A percentile compares a stretch with the other conserved stretches of the same genome.
Evolutionary conservation across 2,113 vertebrate genomes (phyloP).

Genomic region (Gobio gobio): DNA sequence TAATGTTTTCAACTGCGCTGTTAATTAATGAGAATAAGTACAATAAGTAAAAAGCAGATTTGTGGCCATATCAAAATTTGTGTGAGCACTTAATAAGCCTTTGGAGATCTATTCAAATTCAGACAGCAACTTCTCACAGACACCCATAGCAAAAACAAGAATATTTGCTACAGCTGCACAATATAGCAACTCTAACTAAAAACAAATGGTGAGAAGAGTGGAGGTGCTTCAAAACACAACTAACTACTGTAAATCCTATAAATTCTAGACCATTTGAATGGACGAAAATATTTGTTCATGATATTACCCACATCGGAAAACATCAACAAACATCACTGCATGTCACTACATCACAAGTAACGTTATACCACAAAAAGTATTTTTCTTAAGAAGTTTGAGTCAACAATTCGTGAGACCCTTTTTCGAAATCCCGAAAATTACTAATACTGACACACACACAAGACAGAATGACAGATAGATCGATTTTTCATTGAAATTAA

Average conservation of each 20-base stretch:
- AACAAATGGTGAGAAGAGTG: conserved; percentile 59
- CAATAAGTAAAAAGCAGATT: not conserved
- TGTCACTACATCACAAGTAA: not conserved
- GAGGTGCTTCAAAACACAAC: conserved; percentile 27
- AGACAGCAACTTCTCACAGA: conserved; percentile 56
- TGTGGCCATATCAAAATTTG: conserved; percentile 47
- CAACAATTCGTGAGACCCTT: not conserved
- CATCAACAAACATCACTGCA: not conserved
- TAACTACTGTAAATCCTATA: not conserved
- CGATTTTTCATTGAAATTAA: not conserved
- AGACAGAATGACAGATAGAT: not conserved
- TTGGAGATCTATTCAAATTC: conserved; percentile 57
- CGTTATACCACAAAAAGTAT: not conserved
- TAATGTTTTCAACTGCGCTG: not conserved
- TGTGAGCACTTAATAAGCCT: conserved; percentile 34
- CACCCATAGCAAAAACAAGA: conserved; percentile 55
- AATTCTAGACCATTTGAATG: not conserved
- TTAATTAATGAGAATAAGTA: conserved; percentile 44
- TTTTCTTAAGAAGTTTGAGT: not conserved
- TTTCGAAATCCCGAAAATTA: not conserved
- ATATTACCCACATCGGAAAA: not conserved
- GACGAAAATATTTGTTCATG: not conserved
- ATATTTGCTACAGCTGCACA: conserved; percentile 43
- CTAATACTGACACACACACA: too few relatives aligned
- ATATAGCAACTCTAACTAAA: conserved; percentile 60